Percentiles rank a stretch among this genome's conserved stretches.
phyloP scores from a whole-genome alignment of 2,113 vertebrate genomes.

The Nesospiza acunhae region DNA sequence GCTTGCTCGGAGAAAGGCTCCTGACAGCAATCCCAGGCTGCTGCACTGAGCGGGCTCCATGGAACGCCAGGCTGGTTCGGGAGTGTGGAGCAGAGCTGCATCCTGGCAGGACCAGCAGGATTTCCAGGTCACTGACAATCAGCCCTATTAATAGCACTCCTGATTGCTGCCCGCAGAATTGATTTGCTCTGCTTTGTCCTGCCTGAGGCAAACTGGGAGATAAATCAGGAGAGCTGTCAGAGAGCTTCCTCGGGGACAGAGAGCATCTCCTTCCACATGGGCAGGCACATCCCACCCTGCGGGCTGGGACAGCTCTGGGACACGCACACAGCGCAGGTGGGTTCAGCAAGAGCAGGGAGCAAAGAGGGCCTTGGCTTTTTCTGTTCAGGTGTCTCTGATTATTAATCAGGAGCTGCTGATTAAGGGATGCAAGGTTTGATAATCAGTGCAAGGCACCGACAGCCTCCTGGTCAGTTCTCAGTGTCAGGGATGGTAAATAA shows the following conservation, averaged over 20 bases:
- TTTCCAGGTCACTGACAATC: background rate
- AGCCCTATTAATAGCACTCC: background rate
- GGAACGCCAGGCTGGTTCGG: background rate
- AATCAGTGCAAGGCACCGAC: background rate
- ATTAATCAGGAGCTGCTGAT: background rate
- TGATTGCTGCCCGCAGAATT: background rate
- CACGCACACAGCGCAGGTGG: accelerated
- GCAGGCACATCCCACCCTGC: accelerated
- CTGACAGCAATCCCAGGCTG: accelerated
- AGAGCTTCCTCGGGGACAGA: background rate
- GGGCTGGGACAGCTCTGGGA: accelerated
- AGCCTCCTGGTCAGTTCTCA: background rate
- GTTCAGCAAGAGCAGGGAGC: background rate
- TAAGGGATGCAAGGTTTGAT: background rate
- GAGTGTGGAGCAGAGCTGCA: background rate
- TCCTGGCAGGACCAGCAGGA: background rate
- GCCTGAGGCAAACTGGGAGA: background rate
- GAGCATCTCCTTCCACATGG: background rate
- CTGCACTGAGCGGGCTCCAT: accelerated
- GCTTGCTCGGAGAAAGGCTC: background rate
- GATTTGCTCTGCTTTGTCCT: background rate
- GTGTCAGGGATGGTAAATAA: background rate
- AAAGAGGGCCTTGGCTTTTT: background rate
- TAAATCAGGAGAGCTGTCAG: background rate
- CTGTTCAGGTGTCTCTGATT: background rate